Conservation (phyloP, 2,113 vertebrate species). For the Setophaga coronata region DNA sequence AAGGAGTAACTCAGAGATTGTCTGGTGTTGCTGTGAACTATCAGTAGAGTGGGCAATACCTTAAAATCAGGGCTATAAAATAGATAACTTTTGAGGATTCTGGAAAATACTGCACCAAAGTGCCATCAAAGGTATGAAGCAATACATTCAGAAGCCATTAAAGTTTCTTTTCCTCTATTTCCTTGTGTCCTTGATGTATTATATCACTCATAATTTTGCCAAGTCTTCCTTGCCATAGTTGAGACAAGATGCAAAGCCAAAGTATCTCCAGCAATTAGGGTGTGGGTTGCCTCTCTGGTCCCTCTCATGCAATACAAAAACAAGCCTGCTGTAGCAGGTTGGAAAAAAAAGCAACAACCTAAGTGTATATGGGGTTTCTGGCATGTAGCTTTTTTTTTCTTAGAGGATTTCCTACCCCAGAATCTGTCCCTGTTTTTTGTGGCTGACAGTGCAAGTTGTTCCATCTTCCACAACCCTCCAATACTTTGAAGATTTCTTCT, state of each 20-base stretch:
- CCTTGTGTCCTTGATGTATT: neutral
- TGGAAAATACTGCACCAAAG: neutral
- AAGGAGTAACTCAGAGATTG: neutral
- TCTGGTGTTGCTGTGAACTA: neutral
- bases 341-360: neutral
- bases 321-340: neutral
- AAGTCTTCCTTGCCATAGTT: neutral
- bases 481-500: neutral
- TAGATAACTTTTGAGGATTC: neutral
- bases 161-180: neutral
- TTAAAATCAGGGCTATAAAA: neutral
- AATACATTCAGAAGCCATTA: neutral
- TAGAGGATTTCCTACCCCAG: neutral
- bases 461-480: no score
- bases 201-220: neutral
- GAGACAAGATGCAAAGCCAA: neutral
- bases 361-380: neutral
- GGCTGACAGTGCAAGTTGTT: neutral
- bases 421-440: neutral
- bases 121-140: neutral
- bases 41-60: neutral
- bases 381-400: neutral
- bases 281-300: neutral
- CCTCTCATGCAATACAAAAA: neutral
- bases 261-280: neutral